Evolutionary conservation across 2,888 invertebrate genomes (phyloP), one percentile per base, ranked within the genome.

Genomic region (Trissoscelio sp.): DNA sequence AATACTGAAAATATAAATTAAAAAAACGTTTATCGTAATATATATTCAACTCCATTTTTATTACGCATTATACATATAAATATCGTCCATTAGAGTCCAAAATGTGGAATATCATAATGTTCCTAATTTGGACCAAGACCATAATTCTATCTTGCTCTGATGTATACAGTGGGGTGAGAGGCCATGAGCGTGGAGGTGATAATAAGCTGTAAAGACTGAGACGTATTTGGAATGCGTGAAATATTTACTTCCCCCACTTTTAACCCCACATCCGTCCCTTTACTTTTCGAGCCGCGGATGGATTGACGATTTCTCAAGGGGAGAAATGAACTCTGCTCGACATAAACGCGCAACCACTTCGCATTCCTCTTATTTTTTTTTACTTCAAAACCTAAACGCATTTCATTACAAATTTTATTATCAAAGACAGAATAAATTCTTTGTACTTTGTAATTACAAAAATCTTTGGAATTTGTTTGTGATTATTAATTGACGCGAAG

Each of bases 171-270:
- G 69, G 83, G 87, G 86, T 80, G 82, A 87, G 75, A 87, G 88
- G 86, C 82, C 85, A 84, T 80, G 79, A 87, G 86, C 87, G 85
- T 86, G 85, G 83, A 88, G 88, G 89, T 87, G 89, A 88, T 89
- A 89, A 88, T 89, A 88, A 88, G 88, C 86, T 86, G 87, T 88
- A 87, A 88, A 88, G 84, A 85, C 86, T 85, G 88, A 88, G 82
- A 88, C 87, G 85, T 84, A 86, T 87, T 83, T 83, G 84, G 86
- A 88, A 89, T 89, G 88, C 88, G 87, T 86, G 87, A 87, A 87
- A 85, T 86, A 86, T 88, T 88, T 86, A 84, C 85, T 60, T 31
- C 67, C 28, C 53, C 31, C 44, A 58, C 31, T 16, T 5, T 62
- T 44, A 34, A 11, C 39, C 16, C 24, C 28, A 39, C 46, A 62